phyloP scores from a whole-genome alignment of 2,888 invertebrate genomes.

The Sphaerophoria taeniata region DNA sequence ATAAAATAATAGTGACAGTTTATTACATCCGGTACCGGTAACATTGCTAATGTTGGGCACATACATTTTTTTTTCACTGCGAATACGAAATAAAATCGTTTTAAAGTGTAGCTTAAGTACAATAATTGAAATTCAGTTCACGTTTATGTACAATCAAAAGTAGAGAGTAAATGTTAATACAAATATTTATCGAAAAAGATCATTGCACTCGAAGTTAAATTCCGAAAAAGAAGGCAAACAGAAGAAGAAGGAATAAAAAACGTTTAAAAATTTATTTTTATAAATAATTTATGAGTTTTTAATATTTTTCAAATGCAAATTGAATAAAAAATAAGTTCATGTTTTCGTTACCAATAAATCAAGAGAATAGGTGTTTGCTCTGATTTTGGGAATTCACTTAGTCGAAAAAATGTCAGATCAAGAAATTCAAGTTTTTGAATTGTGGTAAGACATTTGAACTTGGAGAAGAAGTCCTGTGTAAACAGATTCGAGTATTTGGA shows the following conservation, averaged over 20 bases:
- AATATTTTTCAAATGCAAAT: constrained; percentile 58
- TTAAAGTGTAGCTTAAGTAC: constrained; percentile 31
- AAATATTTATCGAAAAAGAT: constrained; percentile 59
- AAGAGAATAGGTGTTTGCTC: constrained; percentile 46
- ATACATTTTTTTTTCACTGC: too few species aligned
- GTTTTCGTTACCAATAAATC: constrained; percentile 14
- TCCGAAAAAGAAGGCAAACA: neutral
- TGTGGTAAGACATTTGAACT: too few species aligned
- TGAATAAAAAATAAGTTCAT: neutral
- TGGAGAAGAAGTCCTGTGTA: too few species aligned
- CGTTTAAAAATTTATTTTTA: constrained; percentile 34
- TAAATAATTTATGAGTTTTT: constrained; percentile 65
- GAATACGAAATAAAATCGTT: constrained; percentile 10
- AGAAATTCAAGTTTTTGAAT: too few species aligned
- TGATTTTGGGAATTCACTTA: constrained; percentile 46
- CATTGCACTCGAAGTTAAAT: constrained; percentile 59
- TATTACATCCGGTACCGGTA: constrained; percentile 15
- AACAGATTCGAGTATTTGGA: too few species aligned
- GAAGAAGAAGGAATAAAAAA: neutral
- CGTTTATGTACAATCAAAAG: constrained; percentile 12
- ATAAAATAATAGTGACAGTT: neutral
- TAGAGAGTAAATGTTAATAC: neutral
- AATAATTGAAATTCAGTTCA: constrained; percentile 59
- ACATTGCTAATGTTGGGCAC: neutral
- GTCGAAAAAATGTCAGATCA: too few species aligned